Evolutionary conservation across 2,113 vertebrate species (phyloP), one percentile per base, ranked within the genome.

Genomic region (Romanogobio albipinnatus): DNA sequence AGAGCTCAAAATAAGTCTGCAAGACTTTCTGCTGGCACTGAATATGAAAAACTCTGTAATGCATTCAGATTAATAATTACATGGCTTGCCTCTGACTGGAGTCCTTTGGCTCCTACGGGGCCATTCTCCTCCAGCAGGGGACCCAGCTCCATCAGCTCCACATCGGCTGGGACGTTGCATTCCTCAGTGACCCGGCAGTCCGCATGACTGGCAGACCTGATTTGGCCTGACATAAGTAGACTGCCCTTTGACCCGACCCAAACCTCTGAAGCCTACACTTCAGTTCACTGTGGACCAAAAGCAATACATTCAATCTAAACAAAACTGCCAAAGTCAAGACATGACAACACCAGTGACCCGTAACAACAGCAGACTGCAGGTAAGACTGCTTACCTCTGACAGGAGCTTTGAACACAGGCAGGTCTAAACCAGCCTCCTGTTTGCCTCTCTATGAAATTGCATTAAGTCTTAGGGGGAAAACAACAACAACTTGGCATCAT

Each of bases 131-230:
- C 94, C 24, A 98, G 93, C 29, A 98, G 95, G 4, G 97, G 97
- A 22, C 97, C 97, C 78, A 98, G 92, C 90, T 97, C 97, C 45
- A 97, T 96, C 91, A 99, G 94, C 90, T 98, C 97, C 92, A 97
- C 92, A 1, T 97, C 95, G 26, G 95, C 94, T 8, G 94, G 87
- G 4, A 95, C 96, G 47, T 91, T 87, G 86, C 91, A 93, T 81
- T 93, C 92, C 88, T 94, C 93, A 33, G 94, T 93, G 90, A 96
- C 93, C 84, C 93, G 96, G 85, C 90, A 95, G 91, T 96, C 95
- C 93, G 95, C 96, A 91, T 95, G 93, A 91, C 92, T 94, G 51
- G 94, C 93, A 93, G 94, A 95, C 93, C 93, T 93, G 93, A 94
- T 94, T 91, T 93, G 92, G 89, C 87, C 93, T 92, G 94, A 94